Evolutionary conservation across 2,113 vertebrate genomes (phyloP), one percentile per base, ranked within the genome.

Genomic region (Gasterosteus aculeatus): DNA sequence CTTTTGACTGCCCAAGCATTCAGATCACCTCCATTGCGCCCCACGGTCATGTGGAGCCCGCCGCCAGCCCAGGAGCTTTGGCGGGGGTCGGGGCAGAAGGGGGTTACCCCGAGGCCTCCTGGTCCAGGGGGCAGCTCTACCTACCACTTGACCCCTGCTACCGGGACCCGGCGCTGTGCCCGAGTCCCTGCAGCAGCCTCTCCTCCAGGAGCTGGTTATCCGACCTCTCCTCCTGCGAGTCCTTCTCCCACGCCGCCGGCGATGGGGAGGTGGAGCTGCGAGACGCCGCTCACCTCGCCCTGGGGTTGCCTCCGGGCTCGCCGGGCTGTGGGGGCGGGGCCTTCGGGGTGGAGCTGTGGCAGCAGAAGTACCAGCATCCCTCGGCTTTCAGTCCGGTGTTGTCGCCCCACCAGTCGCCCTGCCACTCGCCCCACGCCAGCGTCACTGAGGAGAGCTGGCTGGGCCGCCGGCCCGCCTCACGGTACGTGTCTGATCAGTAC

Each of bases 1-100:
- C 96, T 19, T 98, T 99, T 29, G 96, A 97, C 85, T 98, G 97
- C 80, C 98, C 98, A 38, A 98, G 97, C 87, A 99, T 99, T 87
- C 97, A 99, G 85, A 99, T 99, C 87, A 99, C 98, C 72, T 96
- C 97, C 8, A 98, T 98, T 15, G 87, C 92, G 33, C 82, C 91
- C 1, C 88, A 78, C 87, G 88, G 58, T 58, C 89, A 91, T 18
- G 77, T 77, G 12, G 93, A 93, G 39, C 61, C 49, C 1, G 66
- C 54, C 42, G 3, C 26, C 9, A 69, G 51, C 22, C 89, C 85
- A 9, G 80, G 77, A 5, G 75, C 35, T 12, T 22, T 67, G 54
- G 75, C n/a, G 4, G 54, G 39, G 26, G 71, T 56, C 0, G 78
- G 90, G 29, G 86, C 87, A 39, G 83, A 87, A 9, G 78, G 87